A percentile compares a stretch with the other conserved stretches of the same genome.
Conservation (phyloP, 2,888 invertebrate species). For the Agrochola litura region DNA sequence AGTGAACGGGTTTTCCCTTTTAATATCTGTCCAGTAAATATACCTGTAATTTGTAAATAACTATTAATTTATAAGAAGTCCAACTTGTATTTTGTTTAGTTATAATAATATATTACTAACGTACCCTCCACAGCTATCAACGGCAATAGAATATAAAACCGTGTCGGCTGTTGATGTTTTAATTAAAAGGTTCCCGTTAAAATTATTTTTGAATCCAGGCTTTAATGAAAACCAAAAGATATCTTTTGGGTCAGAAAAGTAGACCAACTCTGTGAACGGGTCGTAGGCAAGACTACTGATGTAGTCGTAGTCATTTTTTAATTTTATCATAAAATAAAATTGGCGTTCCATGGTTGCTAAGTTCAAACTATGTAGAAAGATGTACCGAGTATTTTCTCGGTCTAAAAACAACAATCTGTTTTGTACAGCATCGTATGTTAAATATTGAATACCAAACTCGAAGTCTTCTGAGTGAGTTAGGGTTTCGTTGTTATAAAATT, state of each 20-base stretch:
- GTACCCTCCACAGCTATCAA: not conserved
- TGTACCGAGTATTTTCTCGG: no score
- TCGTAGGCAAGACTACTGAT: not conserved
- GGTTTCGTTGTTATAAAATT: no score
- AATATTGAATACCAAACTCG: no score
- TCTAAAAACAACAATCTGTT: no score
- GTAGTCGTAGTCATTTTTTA: no score
- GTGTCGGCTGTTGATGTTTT: fast-evolving
- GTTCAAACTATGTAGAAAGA: not conserved
- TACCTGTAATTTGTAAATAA: conserved; percentile 1
- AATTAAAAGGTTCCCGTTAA: not conserved
- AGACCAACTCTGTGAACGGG: not conserved
- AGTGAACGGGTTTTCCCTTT: not conserved
- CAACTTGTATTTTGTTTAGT: not conserved
- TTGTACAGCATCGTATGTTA: no score
- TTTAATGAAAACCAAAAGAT: not conserved
- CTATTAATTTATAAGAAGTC: not conserved
- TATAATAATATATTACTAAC: not conserved
- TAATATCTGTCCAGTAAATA: not conserved
- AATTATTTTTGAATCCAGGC: not conserved
- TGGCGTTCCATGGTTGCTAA: not conserved
- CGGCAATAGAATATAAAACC: not conserved
- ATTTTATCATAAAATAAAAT: not conserved
- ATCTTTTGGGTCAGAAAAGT: not conserved
- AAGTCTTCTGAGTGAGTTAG: no score